Percentiles rank a stretch among this genome's conserved stretches.
phyloP scores from a whole-genome alignment of 2,888 invertebrate genomes.

The Boloria euphrosyne region DNA sequence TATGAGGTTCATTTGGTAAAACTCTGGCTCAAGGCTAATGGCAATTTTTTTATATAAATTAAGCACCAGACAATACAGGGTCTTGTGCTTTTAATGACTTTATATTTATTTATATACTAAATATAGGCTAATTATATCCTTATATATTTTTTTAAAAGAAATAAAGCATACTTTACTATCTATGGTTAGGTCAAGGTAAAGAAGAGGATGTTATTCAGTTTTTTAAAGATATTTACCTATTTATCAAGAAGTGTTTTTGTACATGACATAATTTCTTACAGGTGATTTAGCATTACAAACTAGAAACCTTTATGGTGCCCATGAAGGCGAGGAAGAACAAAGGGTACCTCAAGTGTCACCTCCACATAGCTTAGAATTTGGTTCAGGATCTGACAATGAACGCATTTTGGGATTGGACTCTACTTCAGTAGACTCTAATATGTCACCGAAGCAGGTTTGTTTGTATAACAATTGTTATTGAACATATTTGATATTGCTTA shows the following conservation, averaged over 20 bases:
- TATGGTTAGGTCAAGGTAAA: too few species aligned
- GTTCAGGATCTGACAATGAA: constrained; percentile 88
- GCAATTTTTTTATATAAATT: too few species aligned
- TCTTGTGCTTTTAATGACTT: too few species aligned
- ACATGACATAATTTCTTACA: constrained; percentile 39
- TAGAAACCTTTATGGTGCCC: constrained; percentile 69
- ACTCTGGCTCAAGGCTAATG: too few species aligned
- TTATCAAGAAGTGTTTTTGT: constrained; percentile 2
- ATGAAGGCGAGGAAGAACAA: constrained; percentile 88
- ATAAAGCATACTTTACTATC: too few species aligned
- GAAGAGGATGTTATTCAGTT: too few species aligned
- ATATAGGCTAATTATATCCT: too few species aligned
- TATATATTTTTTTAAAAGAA: too few species aligned
- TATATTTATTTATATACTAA: too few species aligned
- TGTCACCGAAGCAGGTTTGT: constrained; percentile 90
- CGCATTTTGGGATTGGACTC: constrained; percentile 93
- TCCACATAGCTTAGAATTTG: constrained; percentile 89
- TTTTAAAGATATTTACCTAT: not conserved
- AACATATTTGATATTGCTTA: not conserved
- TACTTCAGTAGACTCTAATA: constrained; percentile 88
- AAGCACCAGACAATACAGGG: too few species aligned
- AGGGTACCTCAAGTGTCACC: constrained; percentile 90
- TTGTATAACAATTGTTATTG: not conserved
- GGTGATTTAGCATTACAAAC: constrained; percentile 76
- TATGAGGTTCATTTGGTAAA: too few species aligned